Evolutionary conservation across 1,140 invertebrate genomes (phyloP).

Genomic region (Drosophila subpulchrella): DNA sequence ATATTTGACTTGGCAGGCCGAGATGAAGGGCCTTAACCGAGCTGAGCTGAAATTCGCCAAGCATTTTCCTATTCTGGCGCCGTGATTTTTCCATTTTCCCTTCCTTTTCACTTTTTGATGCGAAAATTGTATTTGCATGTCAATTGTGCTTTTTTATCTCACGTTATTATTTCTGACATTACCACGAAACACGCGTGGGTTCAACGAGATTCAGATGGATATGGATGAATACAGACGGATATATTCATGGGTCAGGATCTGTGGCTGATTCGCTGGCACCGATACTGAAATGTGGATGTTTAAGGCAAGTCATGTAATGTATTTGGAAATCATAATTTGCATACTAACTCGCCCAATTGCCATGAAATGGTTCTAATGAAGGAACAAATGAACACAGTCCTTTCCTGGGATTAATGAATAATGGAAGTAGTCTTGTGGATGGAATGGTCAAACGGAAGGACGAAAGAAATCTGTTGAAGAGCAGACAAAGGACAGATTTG

Average conservation of each 20-base stretch:
- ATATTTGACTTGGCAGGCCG: conserved; percentile 48
- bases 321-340: conserved; percentile 65
- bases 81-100: conserved; percentile 45
- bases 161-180: conserved; percentile 78
- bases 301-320: conserved; percentile 58
- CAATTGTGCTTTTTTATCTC: conserved; percentile 80
- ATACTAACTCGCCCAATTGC: conserved; percentile 37
- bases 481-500: not conserved
- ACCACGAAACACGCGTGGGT: conserved; percentile 45
- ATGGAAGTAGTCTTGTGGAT: not conserved
- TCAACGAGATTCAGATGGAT: conserved; percentile 25
- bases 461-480: not conserved
- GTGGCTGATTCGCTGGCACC: conserved; percentile 44
- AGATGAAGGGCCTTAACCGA: not conserved
- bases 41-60: conserved; percentile 7
- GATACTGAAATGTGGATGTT: conserved; percentile 52
- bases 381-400: not conserved
- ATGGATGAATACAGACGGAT: conserved; percentile 2
- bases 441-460: not conserved
- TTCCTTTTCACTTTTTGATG: conserved; percentile 6
- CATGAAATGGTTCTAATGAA: conserved; percentile 13
- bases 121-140: conserved; percentile 79
- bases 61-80: conserved; percentile 34
- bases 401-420: conserved; percentile 18
- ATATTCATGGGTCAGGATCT: conserved; percentile 28